Evolutionary conservation across 2,797 vertebrate species (phyloP).

Genomic region (Cyclura pinguis): DNA sequence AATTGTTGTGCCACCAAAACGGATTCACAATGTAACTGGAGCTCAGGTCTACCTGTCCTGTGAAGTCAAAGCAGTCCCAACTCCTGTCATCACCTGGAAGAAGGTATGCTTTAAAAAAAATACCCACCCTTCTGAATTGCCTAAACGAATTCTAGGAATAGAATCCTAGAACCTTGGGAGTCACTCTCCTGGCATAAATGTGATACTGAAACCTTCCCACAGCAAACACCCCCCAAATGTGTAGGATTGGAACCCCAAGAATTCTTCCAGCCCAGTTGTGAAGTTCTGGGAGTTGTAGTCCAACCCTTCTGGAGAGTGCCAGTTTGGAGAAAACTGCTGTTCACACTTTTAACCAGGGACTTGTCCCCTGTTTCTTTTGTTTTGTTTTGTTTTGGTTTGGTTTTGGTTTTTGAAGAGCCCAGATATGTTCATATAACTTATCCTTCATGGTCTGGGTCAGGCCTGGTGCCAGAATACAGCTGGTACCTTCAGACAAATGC

Average conservation of each 20-base stretch:
- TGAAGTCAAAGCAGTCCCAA: slow-evolving; percentile 76
- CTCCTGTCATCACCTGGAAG: slow-evolving; percentile 74
- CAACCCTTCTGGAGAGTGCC: background rate
- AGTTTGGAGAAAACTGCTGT: background rate
- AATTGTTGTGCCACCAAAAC: slow-evolving; percentile 70
- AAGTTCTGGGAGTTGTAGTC: too few relatives aligned
- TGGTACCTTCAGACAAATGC: background rate
- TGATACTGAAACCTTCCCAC: background rate
- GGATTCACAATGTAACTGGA: slow-evolving; percentile 75
- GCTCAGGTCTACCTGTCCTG: slow-evolving; percentile 75
- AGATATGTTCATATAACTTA: background rate
- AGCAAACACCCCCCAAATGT: background rate
- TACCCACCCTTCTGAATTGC: background rate
- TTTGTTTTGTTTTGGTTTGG: too few relatives aligned
- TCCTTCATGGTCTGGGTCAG: background rate
- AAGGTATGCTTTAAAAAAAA: slow-evolving; percentile 68
- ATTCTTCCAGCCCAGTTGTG: too few relatives aligned
- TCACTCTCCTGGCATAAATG: background rate
- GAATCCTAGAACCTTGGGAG: background rate
- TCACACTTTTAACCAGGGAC: too few relatives aligned
- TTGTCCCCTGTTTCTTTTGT: too few relatives aligned
- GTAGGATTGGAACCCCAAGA: background rate
- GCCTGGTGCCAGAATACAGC: background rate
- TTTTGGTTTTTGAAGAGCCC: background rate
- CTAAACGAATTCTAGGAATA: background rate